A percentile compares a stretch with the other conserved stretches of the same genome.
Evolutionary conservation across 2,797 vertebrate species (phyloP).

Genomic region (Sitta carolinensis): DNA sequence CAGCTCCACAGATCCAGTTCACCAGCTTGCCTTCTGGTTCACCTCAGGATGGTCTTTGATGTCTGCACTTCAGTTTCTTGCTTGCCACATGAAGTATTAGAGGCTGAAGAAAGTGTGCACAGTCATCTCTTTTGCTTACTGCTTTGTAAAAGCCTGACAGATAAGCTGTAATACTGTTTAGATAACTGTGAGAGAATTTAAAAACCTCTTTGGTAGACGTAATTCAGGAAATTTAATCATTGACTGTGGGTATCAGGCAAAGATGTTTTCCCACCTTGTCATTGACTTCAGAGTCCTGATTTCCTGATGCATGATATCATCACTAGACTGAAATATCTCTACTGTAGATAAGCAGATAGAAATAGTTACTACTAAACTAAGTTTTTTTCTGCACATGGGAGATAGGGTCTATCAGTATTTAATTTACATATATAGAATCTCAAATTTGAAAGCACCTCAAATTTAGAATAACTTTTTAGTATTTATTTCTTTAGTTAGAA

Average conservation of each 20-base stretch:
- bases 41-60: not conserved
- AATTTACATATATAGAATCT: not conserved
- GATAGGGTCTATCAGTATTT: not conserved
- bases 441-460: not conserved
- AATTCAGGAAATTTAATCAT: not conserved
- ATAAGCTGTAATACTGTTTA: not conserved
- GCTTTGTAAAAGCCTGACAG: not conserved
- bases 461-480: not conserved
- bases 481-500: not conserved
- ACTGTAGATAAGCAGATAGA: not conserved
- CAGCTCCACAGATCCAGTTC: not conserved
- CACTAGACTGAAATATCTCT: not conserved
- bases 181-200: not conserved
- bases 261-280: not conserved
- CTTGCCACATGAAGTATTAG: not conserved
- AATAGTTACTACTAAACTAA: not conserved
- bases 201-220: not conserved
- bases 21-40: not conserved
- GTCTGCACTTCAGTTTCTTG: not conserved
- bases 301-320: not conserved
- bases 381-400: not conserved
- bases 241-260: not conserved
- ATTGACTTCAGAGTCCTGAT: not conserved
- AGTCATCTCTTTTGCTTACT: not conserved
- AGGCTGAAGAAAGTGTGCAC: not conserved